These are phyloP conservation scores for Antheraea pernyi DNA, from an alignment of 1,140 invertebrate genomes.

Conservation along the genomic window DNA sequence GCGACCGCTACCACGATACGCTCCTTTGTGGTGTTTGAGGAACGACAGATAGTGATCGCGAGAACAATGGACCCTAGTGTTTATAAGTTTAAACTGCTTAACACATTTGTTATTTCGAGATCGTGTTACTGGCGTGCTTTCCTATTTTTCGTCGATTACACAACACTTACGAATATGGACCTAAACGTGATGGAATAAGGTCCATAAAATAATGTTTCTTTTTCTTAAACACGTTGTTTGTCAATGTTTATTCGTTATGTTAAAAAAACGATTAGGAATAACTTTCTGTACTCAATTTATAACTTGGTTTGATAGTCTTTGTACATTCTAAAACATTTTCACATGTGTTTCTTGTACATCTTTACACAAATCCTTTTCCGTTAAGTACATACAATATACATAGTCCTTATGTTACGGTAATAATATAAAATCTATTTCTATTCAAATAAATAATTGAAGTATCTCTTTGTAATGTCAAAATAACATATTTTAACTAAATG, in stretches of 20 bases:
- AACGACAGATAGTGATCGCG: constrained; percentile 37
- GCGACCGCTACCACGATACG: constrained; percentile 66
- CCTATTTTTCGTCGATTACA: neutral
- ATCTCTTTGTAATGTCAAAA: too few relatives aligned
- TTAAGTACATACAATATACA: too few relatives aligned
- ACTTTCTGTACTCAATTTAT: neutral
- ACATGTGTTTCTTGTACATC: too few relatives aligned
- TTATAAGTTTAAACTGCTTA: constrained; percentile 62
- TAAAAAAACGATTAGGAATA: neutral
- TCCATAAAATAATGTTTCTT: neutral
- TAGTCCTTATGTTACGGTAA: too few relatives aligned
- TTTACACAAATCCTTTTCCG: too few relatives aligned
- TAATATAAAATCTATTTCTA: too few relatives aligned
- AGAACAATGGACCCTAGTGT: constrained; percentile 60
- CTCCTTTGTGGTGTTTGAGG: constrained; percentile 47
- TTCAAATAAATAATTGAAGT: too few relatives aligned
- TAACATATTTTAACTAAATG: too few relatives aligned
- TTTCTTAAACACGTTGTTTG: neutral
- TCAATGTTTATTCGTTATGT: neutral
- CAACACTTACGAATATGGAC: neutral
- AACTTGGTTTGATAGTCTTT: neutral
- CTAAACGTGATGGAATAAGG: neutral
- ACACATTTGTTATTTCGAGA: constrained; percentile 58
- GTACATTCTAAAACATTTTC: too few relatives aligned
- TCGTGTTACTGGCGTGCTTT: constrained; percentile 5